Base-by-base conservation (phyloP, 1,140 invertebrate species). In the Drosophila teissieri region DNA sequence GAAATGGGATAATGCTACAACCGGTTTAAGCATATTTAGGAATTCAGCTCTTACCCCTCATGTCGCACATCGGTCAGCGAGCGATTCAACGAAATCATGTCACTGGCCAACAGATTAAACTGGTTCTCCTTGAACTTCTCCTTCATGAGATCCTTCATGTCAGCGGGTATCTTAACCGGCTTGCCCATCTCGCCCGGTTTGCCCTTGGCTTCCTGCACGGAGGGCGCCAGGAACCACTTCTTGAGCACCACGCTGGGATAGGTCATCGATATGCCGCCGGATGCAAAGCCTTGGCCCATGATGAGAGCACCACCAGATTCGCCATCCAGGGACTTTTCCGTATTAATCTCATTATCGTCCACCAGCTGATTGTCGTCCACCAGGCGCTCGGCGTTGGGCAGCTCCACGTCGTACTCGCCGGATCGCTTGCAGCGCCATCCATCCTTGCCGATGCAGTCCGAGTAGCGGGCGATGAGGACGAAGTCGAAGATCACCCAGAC, bases 111-210 rank as follows among this genome's bases (percentile, higher is more conserved):
- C 70, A 99, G 94, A 94, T 99, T 99, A 93, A 99, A 99, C 93
- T 99, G 98, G 94, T 99, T 99, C 73, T 98, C 94, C 92, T 98
- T 98, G 93, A 99, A 99, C 91, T 98, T 97, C 81, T 99, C 97
- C 93, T 98, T 96, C 94, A 98, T 97, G 34, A 97, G 92, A 48
- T 95, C 95, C 85, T 99, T 96, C 91, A 96, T 95, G 19, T 97
- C 96, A 4, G 95, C 93, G 27, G 97, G 95, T 81, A 99, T 96
- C 69, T 95, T 95, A 5, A 99, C 98, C 31, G 97, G 95, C 91
- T 96, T 96, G 40, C 97, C 98, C 94, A 96, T 94, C 93, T 99
- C 98, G 24, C 98, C 98, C 4, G 96, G 96, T 40, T 92, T 94
- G 2, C 95, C 95, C 40, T 93, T 93, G n/a, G 93, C 93, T 67